These are phyloP conservation scores for Epistrophe eligans DNA, from an alignment of 2,888 invertebrate genomes.

Conservation along the genomic window DNA sequence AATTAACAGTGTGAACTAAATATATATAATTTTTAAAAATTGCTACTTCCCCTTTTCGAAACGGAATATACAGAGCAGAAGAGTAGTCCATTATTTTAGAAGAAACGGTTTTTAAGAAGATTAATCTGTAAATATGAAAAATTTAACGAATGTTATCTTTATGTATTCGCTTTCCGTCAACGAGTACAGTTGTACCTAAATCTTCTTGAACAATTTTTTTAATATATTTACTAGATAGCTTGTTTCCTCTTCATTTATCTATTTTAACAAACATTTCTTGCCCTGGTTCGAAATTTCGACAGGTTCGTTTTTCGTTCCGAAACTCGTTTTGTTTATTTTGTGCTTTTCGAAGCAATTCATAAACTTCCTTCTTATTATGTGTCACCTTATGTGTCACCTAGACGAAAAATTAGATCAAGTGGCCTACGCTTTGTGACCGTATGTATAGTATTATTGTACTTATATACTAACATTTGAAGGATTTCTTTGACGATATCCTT, in stretches of 20 bases:
- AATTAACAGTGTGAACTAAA: slow-evolving; percentile 7
- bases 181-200: neutral
- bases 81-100: slow-evolving; percentile 8
- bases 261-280: slow-evolving; percentile 8
- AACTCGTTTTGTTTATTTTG: neutral
- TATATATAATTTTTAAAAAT: slow-evolving; percentile 7
- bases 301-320: neutral
- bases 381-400: no score
- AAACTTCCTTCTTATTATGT: neutral
- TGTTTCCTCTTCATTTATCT: slow-evolving; percentile 2
- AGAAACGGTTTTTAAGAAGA: neutral
- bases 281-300: neutral
- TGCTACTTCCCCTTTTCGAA: slow-evolving; percentile 10
- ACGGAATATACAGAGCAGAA: slow-evolving; percentile 5
- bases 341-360: neutral
- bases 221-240: neutral
- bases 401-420: neutral
- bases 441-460: slow-evolving; percentile 28
- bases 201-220: slow-evolving; percentile 5
- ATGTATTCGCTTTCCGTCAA: slow-evolving; percentile 3
- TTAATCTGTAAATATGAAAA: slow-evolving; percentile 8
- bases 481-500: slow-evolving; percentile 1
- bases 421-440: slow-evolving; percentile 20
- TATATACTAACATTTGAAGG: neutral
- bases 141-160: slow-evolving; percentile 1